A percentile compares a stretch with the other conserved stretches of the same genome.
These are phyloP conservation scores for Cranoglanis bouderius DNA, from an alignment of 2,113 vertebrate species.

Conservation along the genomic window DNA sequence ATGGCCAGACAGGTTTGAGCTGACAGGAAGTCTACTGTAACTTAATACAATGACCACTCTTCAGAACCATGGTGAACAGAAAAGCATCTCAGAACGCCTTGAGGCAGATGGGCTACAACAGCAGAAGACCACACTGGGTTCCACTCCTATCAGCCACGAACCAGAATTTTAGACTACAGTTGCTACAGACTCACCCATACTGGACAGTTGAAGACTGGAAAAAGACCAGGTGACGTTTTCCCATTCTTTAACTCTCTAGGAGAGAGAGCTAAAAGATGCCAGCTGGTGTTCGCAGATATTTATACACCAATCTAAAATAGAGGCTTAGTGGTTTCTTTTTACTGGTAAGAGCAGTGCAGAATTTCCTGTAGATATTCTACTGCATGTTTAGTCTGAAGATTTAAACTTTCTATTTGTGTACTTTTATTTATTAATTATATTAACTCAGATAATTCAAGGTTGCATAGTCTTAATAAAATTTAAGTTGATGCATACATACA, in stretches of 20 bases:
- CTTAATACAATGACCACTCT: not conserved
- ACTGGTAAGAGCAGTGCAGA: slow-evolving; percentile 53
- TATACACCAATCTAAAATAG: slow-evolving; percentile 58
- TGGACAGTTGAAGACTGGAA: not conserved
- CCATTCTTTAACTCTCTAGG: not conserved
- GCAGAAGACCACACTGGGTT: not conserved
- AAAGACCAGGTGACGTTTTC: not conserved
- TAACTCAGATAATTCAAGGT: not conserved
- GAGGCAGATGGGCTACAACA: not conserved
- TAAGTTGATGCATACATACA: not conserved
- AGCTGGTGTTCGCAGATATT: slow-evolving; percentile 42
- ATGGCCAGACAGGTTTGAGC: not conserved
- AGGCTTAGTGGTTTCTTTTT: slow-evolving; percentile 41
- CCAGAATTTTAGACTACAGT: not conserved
- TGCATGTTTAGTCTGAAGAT: slow-evolving; percentile 60
- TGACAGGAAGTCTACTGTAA: not conserved
- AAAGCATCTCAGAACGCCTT: not conserved
- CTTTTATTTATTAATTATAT: not conserved
- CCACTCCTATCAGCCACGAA: not conserved
- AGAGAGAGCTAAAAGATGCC: slow-evolving; percentile 32
- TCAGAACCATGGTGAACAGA: not conserved
- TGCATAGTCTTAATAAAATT: not conserved
- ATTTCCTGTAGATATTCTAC: slow-evolving; percentile 59
- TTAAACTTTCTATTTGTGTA: not conserved
- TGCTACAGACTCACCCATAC: not conserved